phyloP scores from a whole-genome alignment of 2,888 invertebrate genomes.

The Lomographa bimaculata region DNA sequence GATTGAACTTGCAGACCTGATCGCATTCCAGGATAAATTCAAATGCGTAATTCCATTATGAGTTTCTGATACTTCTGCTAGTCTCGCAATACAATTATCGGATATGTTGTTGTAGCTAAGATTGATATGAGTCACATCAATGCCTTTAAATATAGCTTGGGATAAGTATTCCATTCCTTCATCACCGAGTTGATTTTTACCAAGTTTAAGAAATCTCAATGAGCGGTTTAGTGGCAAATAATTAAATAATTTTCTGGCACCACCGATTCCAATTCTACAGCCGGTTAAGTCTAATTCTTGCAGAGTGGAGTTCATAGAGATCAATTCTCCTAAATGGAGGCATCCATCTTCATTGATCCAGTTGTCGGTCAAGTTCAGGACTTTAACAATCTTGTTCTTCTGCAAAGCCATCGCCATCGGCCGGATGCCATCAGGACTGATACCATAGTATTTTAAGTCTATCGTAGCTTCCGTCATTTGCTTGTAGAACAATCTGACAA shows the following conservation, averaged over 20 bases:
- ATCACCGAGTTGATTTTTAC: conserved; percentile 53
- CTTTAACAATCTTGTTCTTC: conserved; percentile 50
- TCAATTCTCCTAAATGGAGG: conserved; percentile 61
- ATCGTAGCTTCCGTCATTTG: conserved; percentile 47
- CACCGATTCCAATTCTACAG: conserved; percentile 58
- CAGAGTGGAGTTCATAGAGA: conserved; percentile 47
- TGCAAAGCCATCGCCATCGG: conserved; percentile 59
- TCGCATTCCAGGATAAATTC: conserved; percentile 61
- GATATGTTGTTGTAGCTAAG: conserved; percentile 47
- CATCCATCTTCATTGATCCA: conserved; percentile 59
- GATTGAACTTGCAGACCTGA: conserved; percentile 41
- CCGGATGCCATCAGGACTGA: conserved; percentile 52
- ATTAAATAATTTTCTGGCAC: conserved; percentile 42
- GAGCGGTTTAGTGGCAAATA: conserved; percentile 44
- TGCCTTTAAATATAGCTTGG: conserved; percentile 37
- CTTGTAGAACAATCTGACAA: conserved; percentile 50
- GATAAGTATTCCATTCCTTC: conserved; percentile 47
- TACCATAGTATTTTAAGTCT: conserved; percentile 60
- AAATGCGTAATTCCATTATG: conserved; percentile 52
- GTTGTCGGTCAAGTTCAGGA: conserved; percentile 57
- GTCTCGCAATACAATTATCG: conserved; percentile 40
- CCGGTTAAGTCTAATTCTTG: conserved; percentile 55
- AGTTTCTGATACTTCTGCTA: conserved; percentile 51
- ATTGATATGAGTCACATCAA: too few species aligned
- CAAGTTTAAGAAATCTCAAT: conserved; percentile 49